phyloP scores from a whole-genome alignment of 30 jellyfish, hydroid and myxozoan genomes.

The Chrysaora quinquecirrha region DNA sequence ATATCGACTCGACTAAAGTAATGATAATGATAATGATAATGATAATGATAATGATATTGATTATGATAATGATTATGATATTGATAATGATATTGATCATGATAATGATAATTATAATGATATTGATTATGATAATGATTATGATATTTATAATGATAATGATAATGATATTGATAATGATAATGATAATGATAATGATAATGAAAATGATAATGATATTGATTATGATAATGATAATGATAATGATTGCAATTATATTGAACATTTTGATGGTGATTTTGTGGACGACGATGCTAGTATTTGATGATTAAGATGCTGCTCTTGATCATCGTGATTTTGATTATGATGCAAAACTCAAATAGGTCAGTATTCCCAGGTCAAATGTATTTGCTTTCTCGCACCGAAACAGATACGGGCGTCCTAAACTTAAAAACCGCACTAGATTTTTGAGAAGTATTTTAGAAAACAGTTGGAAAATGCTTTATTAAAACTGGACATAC shows the following conservation, averaged over 20 bases:
- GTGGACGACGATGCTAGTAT: too few species aligned
- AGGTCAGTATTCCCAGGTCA: background rate
- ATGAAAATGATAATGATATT: background rate
- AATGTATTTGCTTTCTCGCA: background rate
- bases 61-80: background rate
- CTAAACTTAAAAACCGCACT: too few species aligned
- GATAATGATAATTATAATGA: too few species aligned
- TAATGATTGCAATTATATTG: too few species aligned
- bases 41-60: background rate
- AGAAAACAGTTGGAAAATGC: slow-evolving; percentile 16
- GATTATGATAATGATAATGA: background rate
- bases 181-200: too few species aligned
- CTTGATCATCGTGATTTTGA: background rate
- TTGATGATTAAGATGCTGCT: background rate
- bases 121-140: too few species aligned
- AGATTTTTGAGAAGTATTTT: background rate
- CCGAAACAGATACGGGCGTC: background rate
- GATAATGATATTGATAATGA: too few species aligned
- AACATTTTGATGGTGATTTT: too few species aligned
- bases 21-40: background rate
- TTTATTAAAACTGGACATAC: slow-evolving; percentile 37
- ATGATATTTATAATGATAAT: too few species aligned
- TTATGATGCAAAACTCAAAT: too few species aligned
- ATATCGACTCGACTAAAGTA: too few species aligned
- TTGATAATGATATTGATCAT: too few species aligned